Base-by-base conservation (phyloP, 1,140 invertebrate genomes). In the Popillia japonica region DNA sequence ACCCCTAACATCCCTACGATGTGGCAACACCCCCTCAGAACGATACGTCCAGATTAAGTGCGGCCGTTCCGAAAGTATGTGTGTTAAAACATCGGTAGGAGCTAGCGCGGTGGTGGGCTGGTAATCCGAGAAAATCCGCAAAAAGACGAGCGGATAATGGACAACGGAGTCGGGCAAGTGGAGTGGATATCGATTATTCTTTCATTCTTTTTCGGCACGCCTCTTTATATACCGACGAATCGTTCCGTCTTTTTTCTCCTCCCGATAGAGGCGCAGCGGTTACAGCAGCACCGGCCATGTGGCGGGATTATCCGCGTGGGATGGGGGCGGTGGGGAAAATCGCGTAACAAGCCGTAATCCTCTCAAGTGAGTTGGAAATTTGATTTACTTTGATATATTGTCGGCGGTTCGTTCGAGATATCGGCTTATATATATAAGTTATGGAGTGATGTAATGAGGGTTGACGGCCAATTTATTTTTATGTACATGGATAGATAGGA, bases 351-450 rank as follows among this genome's bases (percentile, higher is more conserved):
- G 14, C 48, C 14, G 48, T 55, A 55, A 55, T 55, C 48, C 48
- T 55, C 48, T 55, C 48, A 55, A 55, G 48, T 55, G 48, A 55
- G 48, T 55, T 55, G 48, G 48, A 55, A 55, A 55, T 55, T 55
- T 55, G 48, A 55, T 55, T 55, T 55, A 55, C 48, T 55, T 55
- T 55, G 48, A 55, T 55, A 55, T 55, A 55, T 55, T 55, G 48
- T n/a, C 48, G 48, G n/a, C 48, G 48, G 48, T n/a, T 55, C 48
- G 48, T 14, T 55, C 14, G 48, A 55, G 14, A 55, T 55, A 55
- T 55, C 48, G 48, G 48, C 17, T 55, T 55, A 55, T 55, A 55
- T 55, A 55, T 55, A 55, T 17, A 17, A 17, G n/a, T 17, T 55
- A 55, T 17, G 11, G 9, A 55, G 48, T 55, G 17, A 55, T n/a